Evolutionary conservation across 2,113 vertebrate genomes (phyloP), one percentile per base, ranked within the genome.

Genomic region (Terrapene triunguis): DNA sequence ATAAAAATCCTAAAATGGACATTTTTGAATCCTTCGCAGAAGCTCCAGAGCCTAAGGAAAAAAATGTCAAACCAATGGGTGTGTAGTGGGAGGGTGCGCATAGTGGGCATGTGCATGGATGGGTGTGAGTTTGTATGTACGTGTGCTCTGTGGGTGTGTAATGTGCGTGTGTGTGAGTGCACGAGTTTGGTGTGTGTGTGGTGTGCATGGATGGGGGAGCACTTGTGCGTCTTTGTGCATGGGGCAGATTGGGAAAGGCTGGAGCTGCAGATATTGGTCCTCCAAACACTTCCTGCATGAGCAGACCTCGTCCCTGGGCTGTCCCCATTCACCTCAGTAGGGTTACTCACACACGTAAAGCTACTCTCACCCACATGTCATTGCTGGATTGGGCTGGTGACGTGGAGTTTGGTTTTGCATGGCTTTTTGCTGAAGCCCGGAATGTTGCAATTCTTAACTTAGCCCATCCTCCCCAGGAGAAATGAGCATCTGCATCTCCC

Each of bases 1-100:
- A 97, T 2, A 95, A 96, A 96, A 95, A 80, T 24, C 97, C 96
- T 97, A 97, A 97, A 96, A 97, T 96, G 96, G 96, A 83, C 93
- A 96, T 96, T 97, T 97, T 97, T 89, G 50, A 95, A 84, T 88
- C 76, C 89, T 83, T 90, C 0, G 0, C 84, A 96, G 81, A 76
- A 88, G 27, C 47, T 72, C n/a, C 32, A 9, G 11, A 11, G 42
- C 25, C 42, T 29, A 29, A 83, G 69, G 74, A 95, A 89, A 95
- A 48, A 16, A 80, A 89, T 93, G 51, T 91, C 92, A 95, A 78
- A 5, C 25, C 25, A 47, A 47, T 76, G 42, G 93, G 92, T 88
- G 42, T 2, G 54, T 38, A 6, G 24, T 24, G 25, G 82, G 88
- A 19, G 2, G 4, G 32, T 29, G 55, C 24, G 55, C 55, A 27